These are phyloP conservation scores for Drosophila niveifrons DNA, from an alignment of 2,888 invertebrate genomes.

Conservation along the genomic window DNA sequence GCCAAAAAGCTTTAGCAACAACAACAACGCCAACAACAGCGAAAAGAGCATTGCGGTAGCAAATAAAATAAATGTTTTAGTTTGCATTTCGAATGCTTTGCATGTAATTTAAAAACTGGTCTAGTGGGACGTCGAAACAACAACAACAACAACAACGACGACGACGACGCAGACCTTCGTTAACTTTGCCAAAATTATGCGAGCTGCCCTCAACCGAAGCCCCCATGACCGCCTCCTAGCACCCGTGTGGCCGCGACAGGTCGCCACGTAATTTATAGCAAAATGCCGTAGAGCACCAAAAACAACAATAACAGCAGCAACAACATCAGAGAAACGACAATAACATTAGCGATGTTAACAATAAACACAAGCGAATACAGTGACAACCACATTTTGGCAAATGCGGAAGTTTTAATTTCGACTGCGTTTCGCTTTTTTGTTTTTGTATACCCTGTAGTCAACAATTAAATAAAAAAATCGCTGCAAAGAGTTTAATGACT, in stretches of 20 bases:
- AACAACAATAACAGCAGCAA: conserved; percentile 17
- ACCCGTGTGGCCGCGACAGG: conserved; percentile 49
- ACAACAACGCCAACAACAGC: conserved; percentile 17
- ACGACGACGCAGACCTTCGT: conserved; percentile 70
- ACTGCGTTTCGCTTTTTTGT: conserved; percentile 52
- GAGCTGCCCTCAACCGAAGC: conserved; percentile 61
- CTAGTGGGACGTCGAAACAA: conserved; percentile 64
- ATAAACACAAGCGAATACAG: conserved; percentile 19
- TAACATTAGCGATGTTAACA: conserved; percentile 20
- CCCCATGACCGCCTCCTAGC: conserved; percentile 27
- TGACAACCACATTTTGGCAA: conserved; percentile 59
- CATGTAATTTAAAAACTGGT: conserved; percentile 83
- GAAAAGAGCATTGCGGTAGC: conserved; percentile 30
- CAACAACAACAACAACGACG: conserved; percentile 14
- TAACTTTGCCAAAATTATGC: conserved; percentile 83
- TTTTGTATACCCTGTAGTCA: conserved; percentile 21
- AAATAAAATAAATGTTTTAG: conserved; percentile 78
- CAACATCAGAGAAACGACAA: conserved; percentile 14
- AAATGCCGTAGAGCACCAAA: conserved; percentile 28
- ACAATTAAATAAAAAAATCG: neutral
- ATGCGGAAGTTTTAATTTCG: conserved; percentile 73
- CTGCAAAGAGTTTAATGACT: neutral
- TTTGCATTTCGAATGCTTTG: conserved; percentile 81
- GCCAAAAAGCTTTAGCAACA: conserved; percentile 45
- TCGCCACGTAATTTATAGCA: conserved; percentile 76